Evolutionary conservation across 2,113 vertebrate genomes (phyloP).

Genomic region (Maccullochella peelii): DNA sequence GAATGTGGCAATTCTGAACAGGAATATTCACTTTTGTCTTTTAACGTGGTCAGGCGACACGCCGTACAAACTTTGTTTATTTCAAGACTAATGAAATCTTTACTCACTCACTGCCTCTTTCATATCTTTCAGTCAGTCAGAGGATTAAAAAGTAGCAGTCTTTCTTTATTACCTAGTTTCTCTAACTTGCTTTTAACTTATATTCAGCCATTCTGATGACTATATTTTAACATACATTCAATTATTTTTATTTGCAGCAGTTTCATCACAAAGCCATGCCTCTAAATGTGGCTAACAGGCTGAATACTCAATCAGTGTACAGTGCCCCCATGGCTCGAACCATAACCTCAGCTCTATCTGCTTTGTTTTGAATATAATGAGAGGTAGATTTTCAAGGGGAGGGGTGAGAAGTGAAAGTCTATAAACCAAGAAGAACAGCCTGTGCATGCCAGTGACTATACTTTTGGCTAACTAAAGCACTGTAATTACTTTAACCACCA

Average conservation of each 20-base stretch:
- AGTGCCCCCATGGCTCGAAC: too few relatives aligned
- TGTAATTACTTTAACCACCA: not conserved
- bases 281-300: not conserved
- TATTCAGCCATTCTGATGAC: not conserved
- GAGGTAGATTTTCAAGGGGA: not conserved
- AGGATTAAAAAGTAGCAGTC: not conserved
- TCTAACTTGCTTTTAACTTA: not conserved
- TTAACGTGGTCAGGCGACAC: not conserved
- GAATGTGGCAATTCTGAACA: not conserved
- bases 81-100: too few relatives aligned
- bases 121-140: not conserved
- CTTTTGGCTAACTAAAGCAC: not conserved
- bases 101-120: too few relatives aligned
- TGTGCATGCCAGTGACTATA: not conserved
- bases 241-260: not conserved
- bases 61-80: too few relatives aligned
- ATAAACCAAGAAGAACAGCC: not conserved
- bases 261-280: not conserved
- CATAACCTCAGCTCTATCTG: not conserved
- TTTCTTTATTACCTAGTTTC: not conserved
- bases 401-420: not conserved
- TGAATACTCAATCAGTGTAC: not conserved
- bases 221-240: not conserved
- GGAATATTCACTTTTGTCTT: not conserved
- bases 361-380: not conserved